Conservation (phyloP, 2,888 invertebrate species). For the Drosophila borealis region DNA sequence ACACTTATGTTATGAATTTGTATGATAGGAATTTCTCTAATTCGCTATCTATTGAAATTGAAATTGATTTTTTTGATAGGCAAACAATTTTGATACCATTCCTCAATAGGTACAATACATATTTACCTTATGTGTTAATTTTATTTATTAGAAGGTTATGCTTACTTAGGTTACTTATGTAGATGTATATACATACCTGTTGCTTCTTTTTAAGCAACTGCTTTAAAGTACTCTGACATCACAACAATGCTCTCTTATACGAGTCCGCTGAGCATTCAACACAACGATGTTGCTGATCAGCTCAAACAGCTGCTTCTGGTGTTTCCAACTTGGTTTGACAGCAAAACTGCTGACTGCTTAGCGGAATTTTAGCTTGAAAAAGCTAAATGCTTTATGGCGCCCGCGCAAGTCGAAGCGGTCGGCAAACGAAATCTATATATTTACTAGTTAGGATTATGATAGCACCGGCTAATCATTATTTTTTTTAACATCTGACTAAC, state of each 20-base stretch:
- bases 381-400: conserved; percentile 5
- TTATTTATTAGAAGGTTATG: too few species aligned
- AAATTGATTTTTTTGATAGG: too few species aligned
- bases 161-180: neutral
- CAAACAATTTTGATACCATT: neutral
- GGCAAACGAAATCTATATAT: too few species aligned
- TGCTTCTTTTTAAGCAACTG: neutral
- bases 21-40: neutral
- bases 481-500: too few species aligned
- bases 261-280: conserved; percentile 5
- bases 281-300: conserved; percentile 7
- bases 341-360: conserved; percentile 14
- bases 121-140: too few species aligned
- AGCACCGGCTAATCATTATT: too few species aligned
- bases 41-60: too few species aligned
- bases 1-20: neutral
- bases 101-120: neutral
- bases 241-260: conserved; percentile 27
- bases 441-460: too few species aligned
- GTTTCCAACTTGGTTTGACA: conserved; percentile 50
- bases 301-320: conserved; percentile 31
- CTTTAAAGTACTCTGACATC: conserved; percentile 17
- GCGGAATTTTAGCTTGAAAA: conserved; percentile 28
- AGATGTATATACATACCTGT: neutral
- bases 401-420: too few species aligned